phyloP scores from a whole-genome alignment of 2,888 invertebrate species.

The Drosophila anceps region DNA sequence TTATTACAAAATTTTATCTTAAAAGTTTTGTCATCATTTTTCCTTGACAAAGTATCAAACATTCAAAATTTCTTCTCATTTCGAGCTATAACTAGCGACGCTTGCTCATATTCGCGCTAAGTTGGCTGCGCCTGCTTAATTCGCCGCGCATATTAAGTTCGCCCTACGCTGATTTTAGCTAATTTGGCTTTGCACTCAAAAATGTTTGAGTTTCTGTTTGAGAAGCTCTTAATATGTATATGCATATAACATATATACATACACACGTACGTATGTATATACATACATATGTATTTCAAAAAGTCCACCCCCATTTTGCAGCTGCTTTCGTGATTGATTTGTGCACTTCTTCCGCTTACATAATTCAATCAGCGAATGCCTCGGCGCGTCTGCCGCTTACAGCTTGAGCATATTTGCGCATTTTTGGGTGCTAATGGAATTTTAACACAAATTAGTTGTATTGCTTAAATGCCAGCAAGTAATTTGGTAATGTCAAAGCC shows the following conservation, averaged over 20 bases:
- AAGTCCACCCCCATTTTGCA: not conserved
- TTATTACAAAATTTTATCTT: not conserved
- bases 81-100: not conserved
- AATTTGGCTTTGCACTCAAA: not conserved
- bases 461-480: constrained; percentile 57
- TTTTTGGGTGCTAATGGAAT: constrained; percentile 59
- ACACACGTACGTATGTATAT: too few species aligned
- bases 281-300: not conserved
- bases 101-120: not conserved
- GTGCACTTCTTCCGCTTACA: not conserved
- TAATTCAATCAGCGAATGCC: constrained; percentile 32
- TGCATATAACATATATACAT: too few species aligned
- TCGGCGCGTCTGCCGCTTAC: not conserved
- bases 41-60: not conserved
- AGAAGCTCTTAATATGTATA: not conserved
- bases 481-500: constrained; percentile 56
- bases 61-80: not conserved
- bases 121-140: not conserved
- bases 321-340: constrained; percentile 57
- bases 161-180: not conserved
- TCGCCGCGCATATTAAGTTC: not conserved
- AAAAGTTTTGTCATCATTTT: not conserved
- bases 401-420: constrained; percentile 26
- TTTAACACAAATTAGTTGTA: constrained; percentile 72
- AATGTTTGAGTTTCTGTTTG: not conserved